phyloP scores from a whole-genome alignment of 2,888 invertebrate genomes.

The Rhimphoctona megacephalus region DNA sequence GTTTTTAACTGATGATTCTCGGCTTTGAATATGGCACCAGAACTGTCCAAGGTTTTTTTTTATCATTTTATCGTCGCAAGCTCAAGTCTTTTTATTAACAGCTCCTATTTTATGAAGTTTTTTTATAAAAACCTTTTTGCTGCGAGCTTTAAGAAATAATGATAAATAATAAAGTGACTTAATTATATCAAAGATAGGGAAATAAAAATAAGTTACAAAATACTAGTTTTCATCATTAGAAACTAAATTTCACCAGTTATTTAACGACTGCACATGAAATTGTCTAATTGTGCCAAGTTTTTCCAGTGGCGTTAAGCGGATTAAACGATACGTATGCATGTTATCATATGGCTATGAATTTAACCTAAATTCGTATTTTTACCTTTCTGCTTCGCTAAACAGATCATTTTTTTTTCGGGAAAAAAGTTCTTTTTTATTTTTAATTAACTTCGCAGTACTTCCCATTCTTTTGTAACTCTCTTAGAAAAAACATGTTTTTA shows the following conservation, averaged over 20 bases:
- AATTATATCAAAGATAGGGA: neutral
- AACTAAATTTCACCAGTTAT: neutral
- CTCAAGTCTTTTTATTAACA: neutral
- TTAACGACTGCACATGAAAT: neutral
- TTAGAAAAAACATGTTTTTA: neutral
- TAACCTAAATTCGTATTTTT: neutral
- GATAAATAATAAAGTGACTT: neutral
- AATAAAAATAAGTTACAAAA: neutral
- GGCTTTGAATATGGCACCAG: neutral
- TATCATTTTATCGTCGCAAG: neutral
- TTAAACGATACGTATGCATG: neutral
- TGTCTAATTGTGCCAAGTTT: neutral
- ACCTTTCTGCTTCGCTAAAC: neutral
- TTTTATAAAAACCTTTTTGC: neutral
- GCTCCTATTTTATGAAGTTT: neutral
- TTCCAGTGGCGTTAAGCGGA: neutral
- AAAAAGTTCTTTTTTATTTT: neutral
- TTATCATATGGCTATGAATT: constrained; percentile 1
- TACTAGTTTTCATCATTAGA: neutral
- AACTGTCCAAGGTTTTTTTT: neutral
- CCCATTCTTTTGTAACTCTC: neutral
- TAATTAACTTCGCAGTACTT: neutral
- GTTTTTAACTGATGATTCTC: constrained; percentile 28
- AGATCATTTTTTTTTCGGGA: neutral
- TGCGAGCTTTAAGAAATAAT: neutral